A percentile compares a stretch with the other conserved stretches of the same genome.
These are phyloP conservation scores for Glaucopsyche alexis DNA, from an alignment of 2,888 invertebrate genomes.

Conservation along the genomic window DNA sequence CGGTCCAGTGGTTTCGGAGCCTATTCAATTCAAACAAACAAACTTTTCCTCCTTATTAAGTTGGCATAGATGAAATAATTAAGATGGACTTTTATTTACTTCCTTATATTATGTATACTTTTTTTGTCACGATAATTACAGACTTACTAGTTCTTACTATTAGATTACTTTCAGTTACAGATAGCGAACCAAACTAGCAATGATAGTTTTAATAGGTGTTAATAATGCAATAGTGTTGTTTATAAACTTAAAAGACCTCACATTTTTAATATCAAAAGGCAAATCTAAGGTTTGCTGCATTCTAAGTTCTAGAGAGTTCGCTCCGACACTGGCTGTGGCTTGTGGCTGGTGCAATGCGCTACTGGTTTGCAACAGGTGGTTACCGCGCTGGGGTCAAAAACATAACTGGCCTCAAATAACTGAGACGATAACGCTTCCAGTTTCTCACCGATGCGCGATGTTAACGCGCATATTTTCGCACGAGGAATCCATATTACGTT, in stretches of 20 bases:
- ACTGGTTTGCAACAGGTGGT: conserved; percentile 16
- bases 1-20: too few species aligned
- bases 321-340: not conserved
- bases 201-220: too few species aligned
- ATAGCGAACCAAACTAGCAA: not conserved
- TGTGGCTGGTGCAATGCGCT: conserved; percentile 18
- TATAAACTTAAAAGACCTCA: too few species aligned
- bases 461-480: not conserved
- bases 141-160: not conserved
- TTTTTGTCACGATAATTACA: too few species aligned
- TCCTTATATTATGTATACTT: too few species aligned
- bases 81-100: too few species aligned
- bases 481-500: not conserved
- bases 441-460: too few species aligned
- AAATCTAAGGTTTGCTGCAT: not conserved
- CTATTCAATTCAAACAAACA: too few species aligned
- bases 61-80: too few species aligned
- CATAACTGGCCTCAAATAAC: not conserved
- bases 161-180: not conserved
- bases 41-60: too few species aligned
- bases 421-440: not conserved
- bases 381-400: not conserved
- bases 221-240: not conserved
- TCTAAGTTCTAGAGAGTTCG: not conserved
- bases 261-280: not conserved